phyloP scores from a whole-genome alignment of 2,888 invertebrate species.

The Tupiocoris notatus region DNA sequence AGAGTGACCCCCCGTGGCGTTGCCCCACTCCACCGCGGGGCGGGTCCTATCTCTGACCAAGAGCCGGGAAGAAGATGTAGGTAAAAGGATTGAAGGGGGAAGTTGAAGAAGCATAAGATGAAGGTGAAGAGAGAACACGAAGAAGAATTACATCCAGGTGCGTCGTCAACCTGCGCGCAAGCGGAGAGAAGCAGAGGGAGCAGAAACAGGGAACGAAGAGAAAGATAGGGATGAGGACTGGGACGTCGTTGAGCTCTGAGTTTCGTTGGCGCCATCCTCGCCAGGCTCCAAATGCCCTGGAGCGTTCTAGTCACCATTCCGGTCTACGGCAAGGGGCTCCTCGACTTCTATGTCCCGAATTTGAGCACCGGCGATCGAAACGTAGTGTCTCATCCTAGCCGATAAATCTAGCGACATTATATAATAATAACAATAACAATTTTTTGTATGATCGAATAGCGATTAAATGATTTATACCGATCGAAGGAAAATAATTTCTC shows the following conservation, averaged over 20 bases:
- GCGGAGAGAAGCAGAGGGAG: neutral
- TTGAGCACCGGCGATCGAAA: too few relatives aligned
- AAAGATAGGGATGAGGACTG: neutral
- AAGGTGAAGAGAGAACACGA: neutral
- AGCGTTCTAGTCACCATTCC: neutral
- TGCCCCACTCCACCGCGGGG: neutral
- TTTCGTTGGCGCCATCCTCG: neutral
- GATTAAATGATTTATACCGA: too few relatives aligned
- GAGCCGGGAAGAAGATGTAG: too few relatives aligned
- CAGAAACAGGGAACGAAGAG: neutral
- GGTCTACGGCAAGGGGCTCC: neutral
- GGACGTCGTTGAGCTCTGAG: neutral
- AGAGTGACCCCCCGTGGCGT: neutral
- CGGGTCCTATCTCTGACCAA: neutral
- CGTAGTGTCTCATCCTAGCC: too few relatives aligned
- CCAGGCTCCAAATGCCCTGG: neutral
- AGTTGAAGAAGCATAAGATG: neutral
- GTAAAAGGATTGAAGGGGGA: neutral
- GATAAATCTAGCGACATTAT: too few relatives aligned
- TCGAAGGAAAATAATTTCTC: too few relatives aligned
- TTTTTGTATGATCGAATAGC: too few relatives aligned
- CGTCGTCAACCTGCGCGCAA: conserved; percentile 2
- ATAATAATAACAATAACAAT: too few relatives aligned
- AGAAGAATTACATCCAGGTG: conserved; percentile 3
- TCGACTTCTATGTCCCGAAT: neutral